A percentile compares a stretch with the other conserved stretches of the same genome.
phyloP scores from a whole-genome alignment of 2,888 invertebrate genomes.

The Ophioninae sp. region DNA sequence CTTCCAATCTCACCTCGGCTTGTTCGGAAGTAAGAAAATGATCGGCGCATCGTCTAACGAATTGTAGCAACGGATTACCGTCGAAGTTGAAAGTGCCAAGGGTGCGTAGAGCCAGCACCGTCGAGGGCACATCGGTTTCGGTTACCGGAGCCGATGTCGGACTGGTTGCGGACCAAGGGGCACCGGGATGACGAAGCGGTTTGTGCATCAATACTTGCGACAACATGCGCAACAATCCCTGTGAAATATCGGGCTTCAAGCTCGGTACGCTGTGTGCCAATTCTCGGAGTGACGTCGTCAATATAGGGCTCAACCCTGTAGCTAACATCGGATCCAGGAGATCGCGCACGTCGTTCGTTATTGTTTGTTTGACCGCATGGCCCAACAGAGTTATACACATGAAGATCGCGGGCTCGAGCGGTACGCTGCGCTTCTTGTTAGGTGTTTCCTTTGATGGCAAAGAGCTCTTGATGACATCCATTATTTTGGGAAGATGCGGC shows the following conservation, averaged over 20 bases:
- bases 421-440: slow-evolving; percentile 86
- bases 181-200: slow-evolving; percentile 90
- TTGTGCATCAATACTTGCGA: slow-evolving; percentile 94
- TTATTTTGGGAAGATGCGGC: slow-evolving; percentile 90
- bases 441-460: slow-evolving; percentile 90
- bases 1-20: slow-evolving; percentile 95
- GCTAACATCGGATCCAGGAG: slow-evolving; percentile 95
- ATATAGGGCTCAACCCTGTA: slow-evolving; percentile 93
- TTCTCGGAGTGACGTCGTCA: slow-evolving; percentile 95
- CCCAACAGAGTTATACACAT: slow-evolving; percentile 96
- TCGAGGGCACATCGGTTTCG: slow-evolving; percentile 89
- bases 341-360: slow-evolving; percentile 90
- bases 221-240: slow-evolving; percentile 95
- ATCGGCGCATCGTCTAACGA: slow-evolving; percentile 96
- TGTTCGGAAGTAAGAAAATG: slow-evolving; percentile 95
- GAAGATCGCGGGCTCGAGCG: slow-evolving; percentile 94
- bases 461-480: slow-evolving; percentile 90
- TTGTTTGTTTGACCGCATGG: slow-evolving; percentile 91
- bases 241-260: slow-evolving; percentile 94
- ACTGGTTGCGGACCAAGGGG: slow-evolving; percentile 83
- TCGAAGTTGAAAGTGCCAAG: slow-evolving; percentile 96
- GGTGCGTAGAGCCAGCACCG: slow-evolving; percentile 95
- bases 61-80: slow-evolving; percentile 94
- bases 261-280: slow-evolving; percentile 93
- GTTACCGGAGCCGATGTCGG: slow-evolving; percentile 82